Conservation (phyloP, 2,888 invertebrate genomes). For the Acanthococcus lagerstroemiae region DNA sequence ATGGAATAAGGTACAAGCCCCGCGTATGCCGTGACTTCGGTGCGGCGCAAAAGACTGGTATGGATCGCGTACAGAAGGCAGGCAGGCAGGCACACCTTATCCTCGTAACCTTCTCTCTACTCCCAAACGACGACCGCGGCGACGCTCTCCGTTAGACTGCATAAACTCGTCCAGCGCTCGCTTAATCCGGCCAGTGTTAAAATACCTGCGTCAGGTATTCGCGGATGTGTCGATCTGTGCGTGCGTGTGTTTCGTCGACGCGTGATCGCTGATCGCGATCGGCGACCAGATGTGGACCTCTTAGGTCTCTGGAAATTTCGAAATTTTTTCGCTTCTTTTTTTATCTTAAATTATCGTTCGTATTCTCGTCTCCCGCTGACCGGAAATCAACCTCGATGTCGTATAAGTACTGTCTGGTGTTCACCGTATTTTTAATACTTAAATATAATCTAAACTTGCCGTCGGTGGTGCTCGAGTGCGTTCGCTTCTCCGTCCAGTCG, state of each 20-base stretch:
- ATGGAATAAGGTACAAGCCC: neutral
- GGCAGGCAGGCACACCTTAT: constrained; percentile 5
- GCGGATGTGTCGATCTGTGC: neutral
- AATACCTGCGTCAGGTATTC: neutral
- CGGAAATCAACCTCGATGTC: constrained; percentile 14
- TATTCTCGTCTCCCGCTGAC: neutral
- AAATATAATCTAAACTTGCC: constrained; percentile 2
- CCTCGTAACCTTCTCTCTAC: constrained; percentile 23
- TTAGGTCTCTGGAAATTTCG: neutral
- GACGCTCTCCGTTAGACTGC: neutral
- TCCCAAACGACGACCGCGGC: neutral
- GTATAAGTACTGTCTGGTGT: constrained; percentile 10
- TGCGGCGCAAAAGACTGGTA: neutral
- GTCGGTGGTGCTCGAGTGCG: constrained; percentile 17
- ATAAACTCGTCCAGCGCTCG: neutral
- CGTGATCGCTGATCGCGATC: too few relatives aligned
- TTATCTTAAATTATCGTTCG: too few relatives aligned
- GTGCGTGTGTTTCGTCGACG: constrained; percentile 1
- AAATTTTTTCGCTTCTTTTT: too few relatives aligned
- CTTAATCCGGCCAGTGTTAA: neutral
- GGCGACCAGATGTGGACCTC: neutral
- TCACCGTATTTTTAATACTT: constrained; percentile 14
- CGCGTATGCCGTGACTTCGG: neutral
- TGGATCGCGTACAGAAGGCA: neutral
- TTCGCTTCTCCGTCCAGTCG: constrained; percentile 4